phyloP scores from a whole-genome alignment of 2,888 invertebrate genomes.

The Ichneumon xanthorius region DNA sequence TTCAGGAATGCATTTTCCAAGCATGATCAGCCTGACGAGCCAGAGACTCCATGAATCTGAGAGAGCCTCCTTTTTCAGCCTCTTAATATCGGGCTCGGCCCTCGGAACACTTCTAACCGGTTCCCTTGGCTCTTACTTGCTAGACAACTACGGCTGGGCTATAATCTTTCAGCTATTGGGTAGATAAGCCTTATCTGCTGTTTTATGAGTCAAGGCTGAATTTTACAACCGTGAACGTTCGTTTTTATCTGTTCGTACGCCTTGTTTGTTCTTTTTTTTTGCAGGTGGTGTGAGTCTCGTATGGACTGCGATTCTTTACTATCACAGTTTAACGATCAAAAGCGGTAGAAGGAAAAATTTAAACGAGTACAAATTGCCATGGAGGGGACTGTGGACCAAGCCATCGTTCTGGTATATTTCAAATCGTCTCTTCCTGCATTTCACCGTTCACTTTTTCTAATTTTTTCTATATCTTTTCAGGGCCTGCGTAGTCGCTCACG shows the following conservation, averaged over 20 bases:
- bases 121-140: slow-evolving; percentile 88
- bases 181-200: slow-evolving; percentile 69
- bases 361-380: slow-evolving; percentile 85
- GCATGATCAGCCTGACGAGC: slow-evolving; percentile 89
- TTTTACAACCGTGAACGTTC: background rate
- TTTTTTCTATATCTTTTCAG: slow-evolving; percentile 79
- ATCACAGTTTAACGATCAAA: slow-evolving; percentile 84
- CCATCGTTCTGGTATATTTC: slow-evolving; percentile 87
- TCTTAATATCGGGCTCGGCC: slow-evolving; percentile 88
- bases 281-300: slow-evolving; percentile 83
- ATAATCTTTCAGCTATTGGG: slow-evolving; percentile 88
- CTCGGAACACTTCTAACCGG: slow-evolving; percentile 89
- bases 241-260: background rate
- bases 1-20: slow-evolving; percentile 87
- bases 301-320: slow-evolving; percentile 87
- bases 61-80: slow-evolving; percentile 89
- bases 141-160: slow-evolving; percentile 89
- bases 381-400: slow-evolving; percentile 87
- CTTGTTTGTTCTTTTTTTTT: background rate
- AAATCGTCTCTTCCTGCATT: background rate
- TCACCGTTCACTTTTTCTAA: background rate
- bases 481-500: slow-evolving; percentile 90
- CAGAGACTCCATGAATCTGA: slow-evolving; percentile 88
- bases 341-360: slow-evolving; percentile 79
- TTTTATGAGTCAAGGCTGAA: background rate